Evolutionary conservation across 2,797 vertebrate species (phyloP).

Genomic region (Myripristis jacobus): DNA sequence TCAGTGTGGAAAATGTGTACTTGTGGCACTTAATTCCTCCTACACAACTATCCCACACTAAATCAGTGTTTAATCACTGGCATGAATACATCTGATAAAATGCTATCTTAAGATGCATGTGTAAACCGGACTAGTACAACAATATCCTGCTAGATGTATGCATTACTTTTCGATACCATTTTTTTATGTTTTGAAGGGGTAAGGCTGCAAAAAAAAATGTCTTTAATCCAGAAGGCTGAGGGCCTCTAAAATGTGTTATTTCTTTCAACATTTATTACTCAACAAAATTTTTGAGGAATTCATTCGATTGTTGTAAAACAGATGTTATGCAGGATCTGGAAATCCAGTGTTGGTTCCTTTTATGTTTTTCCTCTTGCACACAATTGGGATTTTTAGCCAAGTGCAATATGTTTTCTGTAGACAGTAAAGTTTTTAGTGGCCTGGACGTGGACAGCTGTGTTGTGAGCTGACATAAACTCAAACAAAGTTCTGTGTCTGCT

Average conservation of each 20-base stretch:
- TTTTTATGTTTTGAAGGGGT: too few species aligned
- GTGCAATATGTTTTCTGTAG: constrained; percentile 52
- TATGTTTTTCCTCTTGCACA: constrained; percentile 40
- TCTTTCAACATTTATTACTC: constrained; percentile 1
- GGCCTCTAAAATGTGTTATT: constrained; percentile 1
- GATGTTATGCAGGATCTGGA: constrained; percentile 36
- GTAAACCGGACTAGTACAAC: too few species aligned
- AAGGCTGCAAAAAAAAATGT: neutral
- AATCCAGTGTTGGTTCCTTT: constrained; percentile 43
- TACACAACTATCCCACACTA: too few species aligned
- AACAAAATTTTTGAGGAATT: constrained; percentile 14
- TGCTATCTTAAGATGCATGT: too few species aligned
- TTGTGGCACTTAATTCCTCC: too few species aligned
- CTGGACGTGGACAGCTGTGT: constrained; percentile 49
- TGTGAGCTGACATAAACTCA: constrained; percentile 35
- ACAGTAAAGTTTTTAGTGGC: constrained; percentile 18
- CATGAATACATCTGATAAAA: too few species aligned
- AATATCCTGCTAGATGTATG: too few species aligned
- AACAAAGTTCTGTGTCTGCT: constrained; percentile 13
- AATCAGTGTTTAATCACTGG: too few species aligned
- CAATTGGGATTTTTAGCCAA: constrained; percentile 40
- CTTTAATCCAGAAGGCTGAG: neutral
- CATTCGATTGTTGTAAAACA: constrained; percentile 38
- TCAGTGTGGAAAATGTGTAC: too few species aligned
- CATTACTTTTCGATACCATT: too few species aligned